Percentiles rank a stretch among this genome's conserved stretches.
phyloP scores from a whole-genome alignment of 2,113 vertebrate species.

The Holacanthus passer region DNA sequence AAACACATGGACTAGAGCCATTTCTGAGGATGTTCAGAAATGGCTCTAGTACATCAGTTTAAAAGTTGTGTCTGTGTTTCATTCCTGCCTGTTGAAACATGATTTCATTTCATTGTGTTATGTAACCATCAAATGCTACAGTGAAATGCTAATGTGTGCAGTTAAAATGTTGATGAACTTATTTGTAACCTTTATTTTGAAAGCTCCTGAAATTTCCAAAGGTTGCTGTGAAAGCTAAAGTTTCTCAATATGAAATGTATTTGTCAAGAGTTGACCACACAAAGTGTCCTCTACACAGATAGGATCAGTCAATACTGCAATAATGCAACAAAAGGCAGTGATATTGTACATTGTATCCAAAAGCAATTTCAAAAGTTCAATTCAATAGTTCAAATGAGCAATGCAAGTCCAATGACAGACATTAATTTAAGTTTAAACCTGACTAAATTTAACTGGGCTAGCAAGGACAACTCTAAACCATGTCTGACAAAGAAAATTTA shows the following conservation, averaged over 20 bases:
- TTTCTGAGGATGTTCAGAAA: not conserved
- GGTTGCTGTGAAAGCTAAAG: not conserved
- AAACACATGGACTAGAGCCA: not conserved
- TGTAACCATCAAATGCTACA: not conserved
- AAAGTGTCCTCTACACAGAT: not conserved
- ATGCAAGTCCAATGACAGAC: too few relatives aligned
- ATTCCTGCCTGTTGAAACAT: not conserved
- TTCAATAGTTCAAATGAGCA: too few relatives aligned
- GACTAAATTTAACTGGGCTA: too few relatives aligned
- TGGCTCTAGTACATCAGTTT: too few relatives aligned
- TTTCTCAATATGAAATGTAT: slow-evolving; percentile 25
- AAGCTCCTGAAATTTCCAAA: not conserved
- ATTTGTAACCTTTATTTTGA: slow-evolving; percentile 7
- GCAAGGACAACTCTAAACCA: too few relatives aligned
- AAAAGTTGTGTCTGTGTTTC: not conserved
- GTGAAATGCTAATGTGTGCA: not conserved
- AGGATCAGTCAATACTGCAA: not conserved
- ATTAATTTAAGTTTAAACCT: not conserved
- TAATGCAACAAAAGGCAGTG: not conserved
- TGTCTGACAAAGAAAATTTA: not conserved
- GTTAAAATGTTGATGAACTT: not conserved
- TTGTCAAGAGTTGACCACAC: not conserved
- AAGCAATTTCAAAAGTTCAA: too few relatives aligned
- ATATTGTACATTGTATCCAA: not conserved
- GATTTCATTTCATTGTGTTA: not conserved